Percentiles rank a stretch among this genome's conserved stretches.
phyloP scores from a whole-genome alignment of 1,140 invertebrate genomes.

The Drosophila santomea region DNA sequence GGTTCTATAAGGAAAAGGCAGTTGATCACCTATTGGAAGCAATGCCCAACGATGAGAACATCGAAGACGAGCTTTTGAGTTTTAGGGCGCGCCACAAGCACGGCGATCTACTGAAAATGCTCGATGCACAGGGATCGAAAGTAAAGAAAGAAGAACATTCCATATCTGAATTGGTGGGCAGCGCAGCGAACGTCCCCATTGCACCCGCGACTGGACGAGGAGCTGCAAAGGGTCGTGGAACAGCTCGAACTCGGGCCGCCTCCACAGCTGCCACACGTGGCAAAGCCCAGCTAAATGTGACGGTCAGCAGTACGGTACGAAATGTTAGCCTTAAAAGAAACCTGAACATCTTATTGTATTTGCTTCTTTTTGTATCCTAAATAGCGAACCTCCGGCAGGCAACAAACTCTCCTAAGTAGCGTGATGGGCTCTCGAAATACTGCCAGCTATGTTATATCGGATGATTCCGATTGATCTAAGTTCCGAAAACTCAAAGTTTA shows the following conservation, averaged over 20 bases:
- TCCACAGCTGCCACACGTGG: slow-evolving; percentile 12
- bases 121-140: slow-evolving; percentile 43
- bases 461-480: slow-evolving; percentile 55
- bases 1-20: slow-evolving; percentile 73
- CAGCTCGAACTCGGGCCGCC: slow-evolving; percentile 9
- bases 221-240: slow-evolving; percentile 17
- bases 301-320: slow-evolving; percentile 42
- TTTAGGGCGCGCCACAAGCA: slow-evolving; percentile 54
- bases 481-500: background rate
- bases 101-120: slow-evolving; percentile 64
- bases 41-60: slow-evolving; percentile 65
- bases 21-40: slow-evolving; percentile 76
- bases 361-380: background rate
- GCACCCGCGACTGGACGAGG: slow-evolving; percentile 24
- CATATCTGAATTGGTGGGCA: background rate
- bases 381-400: slow-evolving; percentile 34
- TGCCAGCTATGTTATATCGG: slow-evolving; percentile 33
- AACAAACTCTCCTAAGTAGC: slow-evolving; percentile 35
- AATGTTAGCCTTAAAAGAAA: too few species aligned
- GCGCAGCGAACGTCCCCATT: slow-evolving; percentile 6
- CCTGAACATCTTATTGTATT: background rate
- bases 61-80: slow-evolving; percentile 53
- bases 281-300: slow-evolving; percentile 47
- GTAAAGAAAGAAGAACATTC: slow-evolving; percentile 1
- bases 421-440: slow-evolving; percentile 11